Conservation (phyloP, 1,140 invertebrate genomes). For the Asbolus verrucosus region DNA sequence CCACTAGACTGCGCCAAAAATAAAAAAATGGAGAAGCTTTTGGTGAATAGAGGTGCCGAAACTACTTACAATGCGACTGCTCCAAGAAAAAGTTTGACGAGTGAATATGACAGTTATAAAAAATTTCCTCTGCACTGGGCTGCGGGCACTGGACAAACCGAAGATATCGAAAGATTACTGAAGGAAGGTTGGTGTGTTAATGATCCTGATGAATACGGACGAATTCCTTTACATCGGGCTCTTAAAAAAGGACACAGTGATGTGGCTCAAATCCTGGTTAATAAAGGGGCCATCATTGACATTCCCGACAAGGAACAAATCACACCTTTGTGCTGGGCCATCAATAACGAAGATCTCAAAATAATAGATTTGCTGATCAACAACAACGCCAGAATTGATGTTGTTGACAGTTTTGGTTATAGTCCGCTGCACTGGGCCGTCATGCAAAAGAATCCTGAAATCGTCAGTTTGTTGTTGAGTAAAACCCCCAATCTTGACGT, state of each 20-base stretch:
- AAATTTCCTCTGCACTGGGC: neutral
- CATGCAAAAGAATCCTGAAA: neutral
- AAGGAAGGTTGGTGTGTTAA: neutral
- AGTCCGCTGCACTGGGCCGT: conserved; percentile 2
- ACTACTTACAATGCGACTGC: too few species aligned
- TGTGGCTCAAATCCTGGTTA: neutral
- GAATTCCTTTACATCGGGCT: neutral
- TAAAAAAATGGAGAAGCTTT: neutral
- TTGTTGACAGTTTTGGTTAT: neutral
- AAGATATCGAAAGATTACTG: neutral
- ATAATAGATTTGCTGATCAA: neutral
- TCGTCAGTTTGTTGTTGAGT: neutral
- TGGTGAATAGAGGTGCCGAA: neutral
- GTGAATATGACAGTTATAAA: too few species aligned
- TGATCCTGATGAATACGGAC: neutral
- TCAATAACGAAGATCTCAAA: neutral
- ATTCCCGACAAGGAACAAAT: conserved; percentile 3
- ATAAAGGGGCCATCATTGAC: neutral
- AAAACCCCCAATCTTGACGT: conserved; percentile 3
- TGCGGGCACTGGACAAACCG: neutral
- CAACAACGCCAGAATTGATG: neutral
- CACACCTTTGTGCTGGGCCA: neutral
- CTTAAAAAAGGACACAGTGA: neutral
- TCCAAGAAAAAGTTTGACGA: too few species aligned
- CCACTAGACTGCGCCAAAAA: neutral